Base-by-base conservation (phyloP, 2,113 vertebrate species). In the Bathybates hornii region DNA sequence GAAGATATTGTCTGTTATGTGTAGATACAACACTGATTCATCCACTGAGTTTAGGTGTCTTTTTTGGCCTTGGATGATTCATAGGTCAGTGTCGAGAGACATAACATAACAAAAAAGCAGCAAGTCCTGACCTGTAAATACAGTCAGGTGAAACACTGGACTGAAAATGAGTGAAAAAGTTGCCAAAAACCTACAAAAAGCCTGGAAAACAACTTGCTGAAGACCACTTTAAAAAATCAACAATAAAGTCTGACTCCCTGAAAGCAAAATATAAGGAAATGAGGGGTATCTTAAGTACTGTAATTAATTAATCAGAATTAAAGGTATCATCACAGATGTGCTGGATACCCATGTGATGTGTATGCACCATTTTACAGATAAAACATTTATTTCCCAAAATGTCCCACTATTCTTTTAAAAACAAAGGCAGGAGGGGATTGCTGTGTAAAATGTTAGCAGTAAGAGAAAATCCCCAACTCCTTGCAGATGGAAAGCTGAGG, bases 401-500 rank as follows among this genome's bases (percentile, higher is more conserved):
- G 84, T 87, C 41, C 53, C 57, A 81, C 45, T 34, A n/a, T 12
- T 84, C 59, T 19, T 86, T 53, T 38, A 63, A 80, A 89, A 52
- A 43, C 13, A 63, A 84, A 57, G 27, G 21, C 76, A 76, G 52
- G 19, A 34, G 41, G 6, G 9, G 24, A 80, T 53, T 56, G 53
- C 73, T 56, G 56, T 11, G 29, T 6, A 9, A 71, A 32, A 54
- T 52, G 80, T 85, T 86, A 86, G 81, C 50, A n/a, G 21, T 57
- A 43, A 36, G 13, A 50, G 16, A 21, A 59, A 80, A 71, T 27
- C 36, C 48, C 17, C 21, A 53, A 27, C 32, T 11, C 5, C n/a
- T 87, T 68, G 36, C 78, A 84, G 87, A 84, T 89, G 92, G 85
- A 36, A 38, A 86, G 83, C 81, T 45, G 82, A 86, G 78, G 56